These are phyloP conservation scores for Ferdinandea cuprea DNA, from an alignment of 2,888 invertebrate genomes.

Conservation along the genomic window DNA sequence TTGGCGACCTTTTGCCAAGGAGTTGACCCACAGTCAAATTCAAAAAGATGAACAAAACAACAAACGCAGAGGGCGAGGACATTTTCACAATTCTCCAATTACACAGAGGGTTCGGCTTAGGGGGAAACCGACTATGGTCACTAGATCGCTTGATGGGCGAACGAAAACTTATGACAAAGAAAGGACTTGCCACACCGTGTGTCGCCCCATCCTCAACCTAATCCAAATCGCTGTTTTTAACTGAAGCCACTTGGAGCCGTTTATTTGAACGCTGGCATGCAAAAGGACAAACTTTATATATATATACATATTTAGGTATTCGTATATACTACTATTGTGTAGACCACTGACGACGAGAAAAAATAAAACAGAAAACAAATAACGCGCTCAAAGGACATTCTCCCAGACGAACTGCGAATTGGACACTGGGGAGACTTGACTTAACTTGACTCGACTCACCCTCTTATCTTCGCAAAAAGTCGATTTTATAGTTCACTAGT, in stretches of 20 bases:
- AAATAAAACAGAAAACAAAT: slow-evolving; percentile 38
- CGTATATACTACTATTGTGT: too few species aligned
- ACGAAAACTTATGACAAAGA: slow-evolving; percentile 73
- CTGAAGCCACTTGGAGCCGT: slow-evolving; percentile 68
- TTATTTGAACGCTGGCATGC: slow-evolving; percentile 69
- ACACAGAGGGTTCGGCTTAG: slow-evolving; percentile 48
- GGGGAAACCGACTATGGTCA: slow-evolving; percentile 63
- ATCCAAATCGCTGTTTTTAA: slow-evolving; percentile 67
- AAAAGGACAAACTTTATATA: slow-evolving; percentile 44
- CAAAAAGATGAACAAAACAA: slow-evolving; percentile 32
- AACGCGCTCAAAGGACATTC: slow-evolving; percentile 54
- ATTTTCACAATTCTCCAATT: slow-evolving; percentile 59
- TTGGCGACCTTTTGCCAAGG: slow-evolving; percentile 46
- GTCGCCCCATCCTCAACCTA: slow-evolving; percentile 25
- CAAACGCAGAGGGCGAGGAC: not conserved
- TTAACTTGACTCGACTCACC: slow-evolving; percentile 43
- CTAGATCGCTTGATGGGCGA: slow-evolving; percentile 53
- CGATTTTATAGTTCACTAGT: slow-evolving; percentile 70
- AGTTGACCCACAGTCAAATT: slow-evolving; percentile 3
- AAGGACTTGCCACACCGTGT: slow-evolving; percentile 31
- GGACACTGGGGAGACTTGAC: slow-evolving; percentile 68
- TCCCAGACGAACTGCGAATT: slow-evolving; percentile 65
- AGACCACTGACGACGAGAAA: slow-evolving; percentile 4
- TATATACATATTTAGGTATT: too few species aligned
- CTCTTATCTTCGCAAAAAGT: slow-evolving; percentile 34